phyloP scores from a whole-genome alignment of 64 coral and sea anemone species.

The Montipora efflorescens region DNA sequence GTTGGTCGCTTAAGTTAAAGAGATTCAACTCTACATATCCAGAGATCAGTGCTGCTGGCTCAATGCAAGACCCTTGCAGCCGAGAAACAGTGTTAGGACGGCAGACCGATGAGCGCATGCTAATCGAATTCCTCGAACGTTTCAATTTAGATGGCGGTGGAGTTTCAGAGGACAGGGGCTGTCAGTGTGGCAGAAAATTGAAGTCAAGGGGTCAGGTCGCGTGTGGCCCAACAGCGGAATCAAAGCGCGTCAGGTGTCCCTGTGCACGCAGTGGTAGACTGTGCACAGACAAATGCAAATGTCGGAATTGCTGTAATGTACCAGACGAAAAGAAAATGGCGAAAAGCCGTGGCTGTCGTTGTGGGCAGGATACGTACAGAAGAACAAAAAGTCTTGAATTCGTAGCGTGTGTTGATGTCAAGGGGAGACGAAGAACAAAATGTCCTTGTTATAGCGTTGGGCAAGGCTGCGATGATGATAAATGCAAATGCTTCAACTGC shows the following conservation, averaged over 20 bases:
- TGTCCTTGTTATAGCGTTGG: background rate
- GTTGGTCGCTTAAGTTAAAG: background rate
- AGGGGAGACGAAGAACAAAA: background rate
- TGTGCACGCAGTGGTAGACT: background rate
- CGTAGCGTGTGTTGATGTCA: background rate
- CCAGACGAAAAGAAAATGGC: background rate
- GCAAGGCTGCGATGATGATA: background rate
- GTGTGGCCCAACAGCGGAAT: background rate
- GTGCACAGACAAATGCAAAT: conserved; percentile 17
- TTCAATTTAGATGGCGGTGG: background rate
- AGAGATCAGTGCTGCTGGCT: background rate
- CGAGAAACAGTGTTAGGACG: background rate
- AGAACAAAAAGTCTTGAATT: conserved; percentile 3
- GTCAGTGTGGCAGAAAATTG: background rate
- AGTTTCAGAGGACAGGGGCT: background rate
- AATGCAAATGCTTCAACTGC: background rate
- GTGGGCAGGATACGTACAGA: conserved; percentile 6
- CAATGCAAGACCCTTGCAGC: background rate
- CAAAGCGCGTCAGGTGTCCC: background rate
- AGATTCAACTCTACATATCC: background rate
- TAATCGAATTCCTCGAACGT: background rate
- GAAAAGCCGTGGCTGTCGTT: background rate
- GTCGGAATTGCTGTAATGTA: background rate
- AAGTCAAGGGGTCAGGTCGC: background rate
- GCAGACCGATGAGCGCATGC: background rate